Evolutionary conservation across 2,113 vertebrate species (phyloP).

Genomic region (Aptenodytes patagonicus): DNA sequence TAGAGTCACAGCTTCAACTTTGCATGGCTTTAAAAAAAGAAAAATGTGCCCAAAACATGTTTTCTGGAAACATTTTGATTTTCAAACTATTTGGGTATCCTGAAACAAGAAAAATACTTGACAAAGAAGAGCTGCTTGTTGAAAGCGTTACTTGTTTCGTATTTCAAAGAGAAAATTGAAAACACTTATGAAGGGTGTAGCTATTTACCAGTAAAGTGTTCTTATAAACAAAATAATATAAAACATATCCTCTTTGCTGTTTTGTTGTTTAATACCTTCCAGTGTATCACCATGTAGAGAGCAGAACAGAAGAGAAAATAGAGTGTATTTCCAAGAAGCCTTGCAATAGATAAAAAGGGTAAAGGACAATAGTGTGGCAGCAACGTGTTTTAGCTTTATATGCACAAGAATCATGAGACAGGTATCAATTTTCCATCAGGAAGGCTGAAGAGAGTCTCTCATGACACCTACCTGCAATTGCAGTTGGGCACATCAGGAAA

Average conservation of each 20-base stretch:
- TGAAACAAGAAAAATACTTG: background rate
- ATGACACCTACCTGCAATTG: background rate
- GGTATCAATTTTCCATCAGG: background rate
- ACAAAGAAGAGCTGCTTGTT: background rate
- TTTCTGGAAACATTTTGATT: background rate
- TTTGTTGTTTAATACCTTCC: background rate
- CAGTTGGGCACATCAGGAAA: background rate
- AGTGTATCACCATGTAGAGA: background rate
- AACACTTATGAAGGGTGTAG: conserved; percentile 35
- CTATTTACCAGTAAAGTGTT: conserved; percentile 22
- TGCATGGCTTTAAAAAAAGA: background rate
- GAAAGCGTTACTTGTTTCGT: background rate
- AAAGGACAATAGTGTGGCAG: background rate
- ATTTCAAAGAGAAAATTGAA: conserved; percentile 58
- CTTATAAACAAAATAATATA: conserved; percentile 64
- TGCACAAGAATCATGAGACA: background rate
- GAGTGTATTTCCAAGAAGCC: background rate
- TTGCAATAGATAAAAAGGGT: background rate
- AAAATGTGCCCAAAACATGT: background rate
- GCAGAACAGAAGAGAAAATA: background rate
- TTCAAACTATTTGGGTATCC: background rate
- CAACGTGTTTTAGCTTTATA: background rate
- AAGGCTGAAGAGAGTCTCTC: background rate
- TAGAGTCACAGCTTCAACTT: background rate
- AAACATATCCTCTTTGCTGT: conserved; percentile 33